Evolutionary conservation across 2,113 vertebrate genomes (phyloP).

Genomic region (Forbesichthys agassizii): DNA sequence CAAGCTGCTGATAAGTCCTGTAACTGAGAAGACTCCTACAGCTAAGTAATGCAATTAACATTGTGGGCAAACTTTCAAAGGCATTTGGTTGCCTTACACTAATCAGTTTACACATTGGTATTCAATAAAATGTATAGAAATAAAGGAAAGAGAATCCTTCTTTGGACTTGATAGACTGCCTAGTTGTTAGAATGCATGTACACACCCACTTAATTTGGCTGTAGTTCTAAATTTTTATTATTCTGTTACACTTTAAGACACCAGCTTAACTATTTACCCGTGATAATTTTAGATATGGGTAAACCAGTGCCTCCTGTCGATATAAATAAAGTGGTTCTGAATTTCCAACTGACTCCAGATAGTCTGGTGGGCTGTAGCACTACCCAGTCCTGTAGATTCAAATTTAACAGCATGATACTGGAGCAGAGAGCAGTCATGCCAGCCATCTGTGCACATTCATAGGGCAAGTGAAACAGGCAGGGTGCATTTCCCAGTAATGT

Average conservation of each 20-base stretch:
- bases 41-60: constrained; percentile 62
- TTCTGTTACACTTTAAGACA: constrained; percentile 70
- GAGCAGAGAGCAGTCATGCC: constrained; percentile 85
- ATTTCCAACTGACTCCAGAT: constrained; percentile 93
- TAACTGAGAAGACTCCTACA: constrained; percentile 57
- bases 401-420: constrained; percentile 93
- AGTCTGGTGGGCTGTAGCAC: constrained; percentile 88
- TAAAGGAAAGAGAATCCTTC: not conserved
- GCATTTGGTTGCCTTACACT: constrained; percentile 59
- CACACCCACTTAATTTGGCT: constrained; percentile 29
- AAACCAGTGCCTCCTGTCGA: constrained; percentile 74
- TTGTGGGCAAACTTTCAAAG: constrained; percentile 64
- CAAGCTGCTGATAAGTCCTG: constrained; percentile 34
- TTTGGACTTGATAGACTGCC: not conserved
- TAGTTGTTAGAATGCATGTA: not conserved
- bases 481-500: constrained; percentile 72
- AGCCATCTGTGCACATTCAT: constrained; percentile 78
- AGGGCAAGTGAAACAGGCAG: constrained; percentile 74
- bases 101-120: constrained; percentile 32
- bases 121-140: constrained; percentile 35
- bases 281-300: constrained; percentile 83
- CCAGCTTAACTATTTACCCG: constrained; percentile 76
- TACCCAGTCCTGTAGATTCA: constrained; percentile 83
- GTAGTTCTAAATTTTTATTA: constrained; percentile 57
- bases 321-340: constrained; percentile 94